Conservation (phyloP, 2,888 invertebrate genomes). For the Zaprionus bogoriensis region DNA sequence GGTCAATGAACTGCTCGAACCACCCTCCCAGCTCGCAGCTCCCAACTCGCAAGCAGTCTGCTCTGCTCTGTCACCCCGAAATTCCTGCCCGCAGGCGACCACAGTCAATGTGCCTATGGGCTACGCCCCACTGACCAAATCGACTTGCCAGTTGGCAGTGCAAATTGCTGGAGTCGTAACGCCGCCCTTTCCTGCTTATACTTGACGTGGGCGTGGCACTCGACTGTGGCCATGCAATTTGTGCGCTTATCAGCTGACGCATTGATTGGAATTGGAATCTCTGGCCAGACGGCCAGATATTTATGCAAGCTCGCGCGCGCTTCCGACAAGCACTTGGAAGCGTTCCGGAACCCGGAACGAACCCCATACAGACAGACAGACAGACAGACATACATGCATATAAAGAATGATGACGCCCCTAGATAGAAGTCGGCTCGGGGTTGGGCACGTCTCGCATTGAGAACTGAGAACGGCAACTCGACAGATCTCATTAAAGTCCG, state of each 20-base stretch:
- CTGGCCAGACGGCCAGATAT: constrained; percentile 36
- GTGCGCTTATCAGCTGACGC: constrained; percentile 69
- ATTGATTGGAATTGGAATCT: constrained; percentile 64
- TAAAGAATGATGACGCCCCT: constrained; percentile 49
- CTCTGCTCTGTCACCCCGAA: constrained; percentile 13
- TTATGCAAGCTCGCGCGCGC: constrained; percentile 51
- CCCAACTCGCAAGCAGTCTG: too few relatives aligned
- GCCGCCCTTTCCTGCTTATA: constrained; percentile 5
- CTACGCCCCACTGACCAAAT: constrained; percentile 54
- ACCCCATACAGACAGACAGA: neutral
- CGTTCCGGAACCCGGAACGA: neutral
- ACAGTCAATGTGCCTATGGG: constrained; percentile 29
- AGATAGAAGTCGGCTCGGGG: constrained; percentile 31
- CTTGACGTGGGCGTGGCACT: constrained; percentile 37
- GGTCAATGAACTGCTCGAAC: constrained; percentile 64
- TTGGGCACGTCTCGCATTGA: constrained; percentile 16
- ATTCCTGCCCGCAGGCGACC: constrained; percentile 7
- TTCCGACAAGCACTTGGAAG: constrained; percentile 42
- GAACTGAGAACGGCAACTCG: constrained; percentile 1
- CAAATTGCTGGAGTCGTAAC: constrained; percentile 62
- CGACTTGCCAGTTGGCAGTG: constrained; percentile 68
- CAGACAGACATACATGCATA: constrained; percentile 41
- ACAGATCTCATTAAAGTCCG: constrained; percentile 32
- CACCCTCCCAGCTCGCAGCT: neutral
- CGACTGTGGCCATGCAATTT: constrained; percentile 58